phyloP scores from a whole-genome alignment of 2,113 vertebrate species.

The Nansenia antarctica region DNA sequence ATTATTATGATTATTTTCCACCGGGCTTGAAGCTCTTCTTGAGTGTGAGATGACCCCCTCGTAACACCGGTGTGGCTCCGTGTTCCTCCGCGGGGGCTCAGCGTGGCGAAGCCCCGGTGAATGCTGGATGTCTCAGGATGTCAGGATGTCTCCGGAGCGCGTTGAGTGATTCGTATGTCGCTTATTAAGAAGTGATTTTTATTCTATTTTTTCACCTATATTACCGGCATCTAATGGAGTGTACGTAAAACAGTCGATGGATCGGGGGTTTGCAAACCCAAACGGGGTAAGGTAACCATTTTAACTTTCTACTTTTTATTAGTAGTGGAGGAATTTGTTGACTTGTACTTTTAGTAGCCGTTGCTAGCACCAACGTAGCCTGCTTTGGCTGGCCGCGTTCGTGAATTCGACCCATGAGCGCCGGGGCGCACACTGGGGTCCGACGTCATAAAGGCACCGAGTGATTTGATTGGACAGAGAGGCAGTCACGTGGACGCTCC shows the following conservation, averaged over 20 bases:
- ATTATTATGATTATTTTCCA: too few relatives aligned
- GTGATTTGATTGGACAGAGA: too few relatives aligned
- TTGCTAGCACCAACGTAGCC: too few relatives aligned
- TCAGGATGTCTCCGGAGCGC: conserved; percentile 55
- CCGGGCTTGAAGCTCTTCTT: conserved; percentile 15
- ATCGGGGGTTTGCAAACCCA: conserved; percentile 44
- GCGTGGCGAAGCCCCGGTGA: too few relatives aligned
- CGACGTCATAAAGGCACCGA: too few relatives aligned
- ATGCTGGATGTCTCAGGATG: conserved; percentile 62
- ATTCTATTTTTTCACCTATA: too few relatives aligned
- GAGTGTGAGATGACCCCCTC: conserved; percentile 37
- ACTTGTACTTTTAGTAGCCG: conserved; percentile 40
- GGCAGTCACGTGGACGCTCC: too few relatives aligned
- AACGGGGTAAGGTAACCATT: conserved; percentile 57
- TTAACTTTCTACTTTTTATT: not conserved
- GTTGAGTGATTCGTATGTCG: conserved; percentile 55
- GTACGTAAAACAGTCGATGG: conserved; percentile 56
- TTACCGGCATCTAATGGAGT: conserved; percentile 66
- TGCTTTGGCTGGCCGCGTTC: not conserved
- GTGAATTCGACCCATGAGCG: not conserved
- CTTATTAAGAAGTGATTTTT: conserved; percentile 26
- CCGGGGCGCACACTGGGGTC: too few relatives aligned
- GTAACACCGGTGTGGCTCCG: conserved; percentile 47
- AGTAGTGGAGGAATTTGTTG: conserved; percentile 25
- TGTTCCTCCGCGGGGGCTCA: conserved; percentile 56